Conservation (phyloP, 23 tunicate genomes). For the Botrylloides violaceus region DNA sequence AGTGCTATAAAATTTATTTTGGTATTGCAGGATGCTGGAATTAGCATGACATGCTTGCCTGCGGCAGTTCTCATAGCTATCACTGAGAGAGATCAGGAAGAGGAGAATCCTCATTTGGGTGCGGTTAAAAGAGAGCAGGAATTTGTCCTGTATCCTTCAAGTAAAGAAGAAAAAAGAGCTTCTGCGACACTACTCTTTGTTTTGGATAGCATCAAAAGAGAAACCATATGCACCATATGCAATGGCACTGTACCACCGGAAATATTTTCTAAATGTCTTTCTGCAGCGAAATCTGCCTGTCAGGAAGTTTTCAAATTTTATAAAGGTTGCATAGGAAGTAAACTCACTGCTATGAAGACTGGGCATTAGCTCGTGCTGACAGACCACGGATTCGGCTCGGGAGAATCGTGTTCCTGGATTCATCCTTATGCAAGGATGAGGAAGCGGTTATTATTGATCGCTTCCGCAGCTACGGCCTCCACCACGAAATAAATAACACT, state of each 20-base stretch:
- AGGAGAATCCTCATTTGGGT: neutral
- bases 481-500: too few relatives aligned
- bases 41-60: slow-evolving; percentile 67
- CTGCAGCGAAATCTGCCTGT: slow-evolving; percentile 36
- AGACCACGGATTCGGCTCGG: too few relatives aligned
- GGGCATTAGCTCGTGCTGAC: too few relatives aligned
- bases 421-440: too few relatives aligned
- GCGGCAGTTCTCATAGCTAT: slow-evolving; percentile 67
- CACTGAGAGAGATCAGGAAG: slow-evolving; percentile 13
- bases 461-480: too few relatives aligned
- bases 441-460: too few relatives aligned
- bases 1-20: too few relatives aligned
- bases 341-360: too few relatives aligned
- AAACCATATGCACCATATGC: slow-evolving; percentile 32
- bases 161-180: slow-evolving; percentile 32
- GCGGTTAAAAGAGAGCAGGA: slow-evolving; percentile 7
- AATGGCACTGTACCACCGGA: slow-evolving; percentile 34
- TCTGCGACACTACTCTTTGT: slow-evolving; percentile 52
- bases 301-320: slow-evolving; percentile 37
- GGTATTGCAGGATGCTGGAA: slow-evolving; percentile 72
- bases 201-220: slow-evolving; percentile 47
- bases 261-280: slow-evolving; percentile 32
- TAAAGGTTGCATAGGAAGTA: slow-evolving; percentile 46
- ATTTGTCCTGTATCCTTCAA: slow-evolving; percentile 35
- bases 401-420: too few relatives aligned